phyloP scores from a whole-genome alignment of 2,888 invertebrate genomes.

The Leptinotarsa tumamoca region DNA sequence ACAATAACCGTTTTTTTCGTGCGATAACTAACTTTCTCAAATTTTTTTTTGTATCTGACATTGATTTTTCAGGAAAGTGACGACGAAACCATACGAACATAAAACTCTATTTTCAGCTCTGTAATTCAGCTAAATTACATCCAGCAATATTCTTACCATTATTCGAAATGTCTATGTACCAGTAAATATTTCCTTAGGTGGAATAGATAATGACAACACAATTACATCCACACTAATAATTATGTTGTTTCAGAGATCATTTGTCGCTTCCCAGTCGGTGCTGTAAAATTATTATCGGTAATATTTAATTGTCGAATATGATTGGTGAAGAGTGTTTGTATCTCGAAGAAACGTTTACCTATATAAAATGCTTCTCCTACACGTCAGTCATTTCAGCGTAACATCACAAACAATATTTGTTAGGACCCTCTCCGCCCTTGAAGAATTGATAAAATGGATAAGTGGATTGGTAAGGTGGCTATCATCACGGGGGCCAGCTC shows the following conservation, averaged over 20 bases:
- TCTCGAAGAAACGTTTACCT: background rate
- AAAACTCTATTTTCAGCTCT: no score
- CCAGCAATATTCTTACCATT: no score
- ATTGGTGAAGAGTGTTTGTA: slow-evolving; percentile 8
- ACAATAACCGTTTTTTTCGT: no score
- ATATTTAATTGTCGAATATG: slow-evolving; percentile 2
- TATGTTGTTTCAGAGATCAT: background rate
- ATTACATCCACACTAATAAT: no score
- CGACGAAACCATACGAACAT: no score
- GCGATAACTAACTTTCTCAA: no score
- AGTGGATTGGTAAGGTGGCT: slow-evolving; percentile 72
- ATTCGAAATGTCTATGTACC: no score
- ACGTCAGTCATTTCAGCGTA: background rate
- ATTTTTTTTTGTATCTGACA: no score
- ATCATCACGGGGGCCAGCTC: slow-evolving; percentile 75
- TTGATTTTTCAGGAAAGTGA: no score
- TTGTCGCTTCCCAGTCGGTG: background rate
- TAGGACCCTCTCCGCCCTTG: background rate
- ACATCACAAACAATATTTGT: background rate
- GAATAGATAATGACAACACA: no score
- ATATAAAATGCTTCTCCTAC: background rate
- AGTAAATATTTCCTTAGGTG: no score
- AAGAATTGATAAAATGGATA: slow-evolving; percentile 65
- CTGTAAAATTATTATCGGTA: background rate
- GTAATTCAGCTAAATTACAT: no score